phyloP scores from a whole-genome alignment of 1,140 invertebrate species.

The Drosophila orena region DNA sequence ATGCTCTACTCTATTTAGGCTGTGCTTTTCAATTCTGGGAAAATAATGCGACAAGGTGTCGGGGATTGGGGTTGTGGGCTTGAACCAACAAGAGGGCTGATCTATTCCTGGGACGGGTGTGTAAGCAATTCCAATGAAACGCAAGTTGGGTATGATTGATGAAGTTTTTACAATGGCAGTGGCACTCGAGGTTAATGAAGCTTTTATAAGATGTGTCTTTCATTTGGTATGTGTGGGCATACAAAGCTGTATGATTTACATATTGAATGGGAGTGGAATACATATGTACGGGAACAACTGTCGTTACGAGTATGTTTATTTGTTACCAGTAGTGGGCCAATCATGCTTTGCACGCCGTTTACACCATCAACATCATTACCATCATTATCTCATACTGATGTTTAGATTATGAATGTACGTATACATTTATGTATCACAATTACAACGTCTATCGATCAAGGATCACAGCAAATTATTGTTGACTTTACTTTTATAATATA shows the following conservation, averaged over 20 bases:
- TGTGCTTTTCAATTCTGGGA: conserved; percentile 9
- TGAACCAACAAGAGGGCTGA: conserved; percentile 12
- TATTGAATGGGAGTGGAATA: conserved; percentile 38
- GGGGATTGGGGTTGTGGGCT: neutral
- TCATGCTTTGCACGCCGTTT: conserved; percentile 82
- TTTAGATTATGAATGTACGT: conserved; percentile 22
- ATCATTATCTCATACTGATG: conserved; percentile 33
- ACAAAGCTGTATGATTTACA: conserved; percentile 25
- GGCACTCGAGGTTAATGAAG: conserved; percentile 27
- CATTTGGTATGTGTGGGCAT: conserved; percentile 53
- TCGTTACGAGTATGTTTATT: conserved; percentile 61
- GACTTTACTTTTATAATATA: conserved; percentile 47
- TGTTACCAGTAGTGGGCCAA: conserved; percentile 85
- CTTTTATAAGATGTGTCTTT: conserved; percentile 46
- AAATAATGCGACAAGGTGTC: conserved; percentile 7
- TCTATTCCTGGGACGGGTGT: conserved; percentile 11
- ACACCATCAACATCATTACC: conserved; percentile 68
- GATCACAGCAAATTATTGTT: conserved; percentile 66
- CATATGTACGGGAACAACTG: conserved; percentile 2
- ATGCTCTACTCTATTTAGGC: conserved; percentile 16
- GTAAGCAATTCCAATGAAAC: conserved; percentile 18
- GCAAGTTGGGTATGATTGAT: conserved; percentile 47
- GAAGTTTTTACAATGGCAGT: conserved; percentile 72
- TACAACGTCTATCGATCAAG: conserved; percentile 66
- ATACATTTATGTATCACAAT: conserved; percentile 51